Evolutionary conservation across 1,140 invertebrate species (phyloP).

Genomic region (Triops longicaudatus): DNA sequence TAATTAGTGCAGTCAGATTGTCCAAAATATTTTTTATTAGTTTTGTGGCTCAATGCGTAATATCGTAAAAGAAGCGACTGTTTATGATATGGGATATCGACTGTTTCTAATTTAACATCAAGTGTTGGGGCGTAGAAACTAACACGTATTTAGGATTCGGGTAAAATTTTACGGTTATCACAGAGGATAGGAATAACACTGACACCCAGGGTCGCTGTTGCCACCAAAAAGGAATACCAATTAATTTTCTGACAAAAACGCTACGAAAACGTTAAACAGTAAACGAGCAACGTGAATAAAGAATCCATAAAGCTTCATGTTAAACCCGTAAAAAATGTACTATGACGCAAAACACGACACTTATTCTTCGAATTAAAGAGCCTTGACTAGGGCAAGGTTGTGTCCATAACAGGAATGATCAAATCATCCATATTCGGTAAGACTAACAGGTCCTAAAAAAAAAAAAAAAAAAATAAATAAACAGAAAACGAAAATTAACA

Average conservation of each 20-base stretch:
- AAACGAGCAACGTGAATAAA: neutral
- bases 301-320: neutral
- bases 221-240: neutral
- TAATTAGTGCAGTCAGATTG: neutral
- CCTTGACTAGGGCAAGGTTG: conserved; percentile 13
- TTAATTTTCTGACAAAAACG: neutral
- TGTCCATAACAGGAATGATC: neutral
- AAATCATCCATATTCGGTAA: conserved; percentile 7
- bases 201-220: neutral
- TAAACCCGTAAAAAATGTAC: neutral
- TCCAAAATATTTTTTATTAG: neutral
- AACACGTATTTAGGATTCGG: neutral
- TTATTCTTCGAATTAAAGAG: neutral
- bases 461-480: neutral
- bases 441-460: neutral
- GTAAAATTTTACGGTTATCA: neutral
- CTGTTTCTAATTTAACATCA: neutral
- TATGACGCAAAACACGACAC: neutral
- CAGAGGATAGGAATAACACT: conserved; percentile 6
- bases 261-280: neutral
- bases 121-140: neutral
- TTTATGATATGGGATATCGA: neutral
- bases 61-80: neutral
- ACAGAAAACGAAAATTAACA: neutral
- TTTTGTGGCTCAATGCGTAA: neutral